phyloP scores from a whole-genome alignment of 1,140 invertebrate genomes.

The Acyrthosiphon pisum region DNA sequence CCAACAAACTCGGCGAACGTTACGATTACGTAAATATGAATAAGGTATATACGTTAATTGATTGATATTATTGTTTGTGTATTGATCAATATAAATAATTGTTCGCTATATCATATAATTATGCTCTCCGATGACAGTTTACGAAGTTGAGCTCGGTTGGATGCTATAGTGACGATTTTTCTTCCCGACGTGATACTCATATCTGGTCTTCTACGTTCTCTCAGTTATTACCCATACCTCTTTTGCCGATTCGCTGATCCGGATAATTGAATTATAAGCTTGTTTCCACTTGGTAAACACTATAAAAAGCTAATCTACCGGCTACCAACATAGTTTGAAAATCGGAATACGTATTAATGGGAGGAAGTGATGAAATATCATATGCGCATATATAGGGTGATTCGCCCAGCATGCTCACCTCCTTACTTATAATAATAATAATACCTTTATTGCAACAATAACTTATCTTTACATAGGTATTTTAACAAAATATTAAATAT shows the following conservation, averaged over 20 bases:
- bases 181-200: neutral
- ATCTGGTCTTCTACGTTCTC: neutral
- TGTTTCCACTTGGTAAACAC: neutral
- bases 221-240: neutral
- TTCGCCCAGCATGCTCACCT: too few relatives aligned
- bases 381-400: too few relatives aligned
- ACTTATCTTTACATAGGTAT: too few relatives aligned
- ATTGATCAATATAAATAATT: neutral
- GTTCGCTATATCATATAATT: neutral
- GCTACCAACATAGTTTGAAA: neutral
- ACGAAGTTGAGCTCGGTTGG: neutral
- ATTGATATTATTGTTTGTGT: neutral
- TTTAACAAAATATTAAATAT: too few relatives aligned
- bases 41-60: neutral
- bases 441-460: too few relatives aligned
- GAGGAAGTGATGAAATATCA: neutral
- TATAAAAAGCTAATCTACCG: neutral
- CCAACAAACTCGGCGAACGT: neutral
- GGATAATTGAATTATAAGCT: neutral
- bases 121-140: neutral
- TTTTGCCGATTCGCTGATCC: conserved; percentile 9
- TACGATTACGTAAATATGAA: neutral
- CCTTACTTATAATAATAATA: too few relatives aligned
- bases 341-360: neutral
- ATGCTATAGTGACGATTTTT: neutral